A percentile compares a stretch with the other conserved stretches of the same genome.
Conservation (phyloP, 2,113 vertebrate genomes). For the Entosphenus tridentatus region DNA sequence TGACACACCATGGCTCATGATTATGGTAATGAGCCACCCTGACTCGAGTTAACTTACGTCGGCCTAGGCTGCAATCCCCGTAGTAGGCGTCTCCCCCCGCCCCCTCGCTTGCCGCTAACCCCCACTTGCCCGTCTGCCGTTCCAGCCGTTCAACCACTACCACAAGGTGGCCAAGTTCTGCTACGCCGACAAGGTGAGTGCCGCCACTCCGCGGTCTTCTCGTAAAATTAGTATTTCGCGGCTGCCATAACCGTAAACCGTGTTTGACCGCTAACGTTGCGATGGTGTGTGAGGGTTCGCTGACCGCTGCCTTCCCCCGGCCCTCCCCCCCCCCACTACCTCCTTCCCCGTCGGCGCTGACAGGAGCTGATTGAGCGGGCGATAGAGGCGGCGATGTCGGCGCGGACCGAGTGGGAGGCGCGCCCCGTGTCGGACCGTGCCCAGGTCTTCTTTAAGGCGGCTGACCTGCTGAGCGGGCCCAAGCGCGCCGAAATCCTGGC, state of each 20-base stretch:
- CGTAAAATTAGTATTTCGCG: no score
- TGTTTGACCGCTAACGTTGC: no score
- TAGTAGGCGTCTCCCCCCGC: no score
- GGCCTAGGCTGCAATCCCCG: no score
- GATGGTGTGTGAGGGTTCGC: no score
- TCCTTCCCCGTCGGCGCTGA: neutral
- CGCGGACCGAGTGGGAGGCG: conserved; percentile 66
- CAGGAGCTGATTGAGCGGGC: conserved; percentile 69
- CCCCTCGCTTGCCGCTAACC: no score
- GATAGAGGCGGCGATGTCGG: conserved; percentile 38
- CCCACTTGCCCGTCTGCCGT: neutral
- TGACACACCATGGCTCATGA: no score
- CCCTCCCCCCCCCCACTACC: neutral
- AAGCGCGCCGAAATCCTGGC: conserved; percentile 54
- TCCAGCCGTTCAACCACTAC: conserved; percentile 61
- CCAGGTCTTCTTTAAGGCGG: conserved; percentile 59
- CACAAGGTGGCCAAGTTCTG: conserved; percentile 85
- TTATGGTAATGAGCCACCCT: no score
- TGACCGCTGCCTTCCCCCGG: no score
- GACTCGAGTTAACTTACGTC: no score
- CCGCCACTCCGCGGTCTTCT: neutral
- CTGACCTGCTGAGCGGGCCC: conserved; percentile 49
- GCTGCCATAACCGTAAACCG: no score
- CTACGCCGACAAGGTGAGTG: conserved; percentile 66
- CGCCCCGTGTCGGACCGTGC: conserved; percentile 53